A percentile compares a stretch with the other conserved stretches of the same genome.
phyloP scores from a whole-genome alignment of 1,140 invertebrate genomes.

The Drosophila nebulosa region DNA sequence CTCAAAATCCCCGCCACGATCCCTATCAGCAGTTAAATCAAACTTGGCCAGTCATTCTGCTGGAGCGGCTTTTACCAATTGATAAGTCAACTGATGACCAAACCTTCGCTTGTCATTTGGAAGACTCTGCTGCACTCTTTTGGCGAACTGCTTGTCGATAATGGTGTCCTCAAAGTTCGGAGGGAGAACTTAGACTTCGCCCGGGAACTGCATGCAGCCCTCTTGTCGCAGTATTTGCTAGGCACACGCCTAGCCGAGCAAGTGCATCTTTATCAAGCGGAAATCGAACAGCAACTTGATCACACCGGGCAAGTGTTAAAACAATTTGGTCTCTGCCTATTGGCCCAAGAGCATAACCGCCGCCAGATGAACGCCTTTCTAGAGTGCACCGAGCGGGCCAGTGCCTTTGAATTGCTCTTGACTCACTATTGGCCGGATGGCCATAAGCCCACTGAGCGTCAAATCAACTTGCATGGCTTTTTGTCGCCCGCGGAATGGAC shows the following conservation, averaged over 20 bases:
- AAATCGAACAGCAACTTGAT: slow-evolving; percentile 33
- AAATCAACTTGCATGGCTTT: slow-evolving; percentile 39
- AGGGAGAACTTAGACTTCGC: slow-evolving; percentile 35
- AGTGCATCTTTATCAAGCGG: slow-evolving; percentile 30
- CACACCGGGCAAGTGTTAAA: slow-evolving; percentile 47
- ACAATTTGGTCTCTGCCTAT: slow-evolving; percentile 51
- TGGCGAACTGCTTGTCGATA: slow-evolving; percentile 41
- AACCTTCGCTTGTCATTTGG: slow-evolving; percentile 77
- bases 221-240: slow-evolving; percentile 65
- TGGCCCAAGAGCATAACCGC: slow-evolving; percentile 62
- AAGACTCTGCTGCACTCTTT: slow-evolving; percentile 62
- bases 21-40: slow-evolving; percentile 40
- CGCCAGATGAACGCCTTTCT: slow-evolving; percentile 67
- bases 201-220: slow-evolving; percentile 61
- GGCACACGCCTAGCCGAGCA: slow-evolving; percentile 68
- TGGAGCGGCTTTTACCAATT: slow-evolving; percentile 61
- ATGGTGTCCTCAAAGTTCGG: slow-evolving; percentile 12
- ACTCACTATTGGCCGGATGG: slow-evolving; percentile 67
- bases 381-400: slow-evolving; percentile 58
- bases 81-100: slow-evolving; percentile 59
- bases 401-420: slow-evolving; percentile 50
- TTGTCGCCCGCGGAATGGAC: slow-evolving; percentile 60
- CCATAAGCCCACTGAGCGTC: not conserved
- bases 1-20: not conserved
- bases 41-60: slow-evolving; percentile 54